Conservation (phyloP, 2,113 vertebrate species). For the Colaptes auratus region DNA sequence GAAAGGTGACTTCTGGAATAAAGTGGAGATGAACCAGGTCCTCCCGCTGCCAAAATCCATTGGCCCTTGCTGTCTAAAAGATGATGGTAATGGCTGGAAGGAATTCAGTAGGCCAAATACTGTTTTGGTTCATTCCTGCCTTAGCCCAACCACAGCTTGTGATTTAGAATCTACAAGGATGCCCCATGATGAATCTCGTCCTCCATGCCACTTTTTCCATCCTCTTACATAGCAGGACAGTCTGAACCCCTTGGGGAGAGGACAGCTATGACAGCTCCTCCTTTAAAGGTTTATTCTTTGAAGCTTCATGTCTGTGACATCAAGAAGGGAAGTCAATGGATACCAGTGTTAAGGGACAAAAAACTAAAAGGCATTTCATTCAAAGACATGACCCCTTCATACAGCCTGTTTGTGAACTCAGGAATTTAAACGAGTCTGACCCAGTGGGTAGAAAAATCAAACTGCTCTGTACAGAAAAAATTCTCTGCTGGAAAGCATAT, state of each 20-base stretch:
- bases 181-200: background rate
- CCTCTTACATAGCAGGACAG: background rate
- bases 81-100: background rate
- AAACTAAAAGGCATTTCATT: constrained; percentile 36
- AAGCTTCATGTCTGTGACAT: constrained; percentile 28
- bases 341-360: constrained; percentile 4
- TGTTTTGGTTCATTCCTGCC: background rate
- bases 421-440: constrained; percentile 55
- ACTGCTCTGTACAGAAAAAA: constrained; percentile 55
- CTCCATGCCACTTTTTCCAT: background rate
- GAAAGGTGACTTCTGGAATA: background rate
- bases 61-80: background rate
- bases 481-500: constrained; percentile 59
- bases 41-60: background rate
- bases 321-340: constrained; percentile 51
- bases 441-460: constrained; percentile 56
- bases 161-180: background rate
- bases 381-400: constrained; percentile 48
- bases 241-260: background rate
- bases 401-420: constrained; percentile 55
- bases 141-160: background rate
- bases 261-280: constrained; percentile 11
- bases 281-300: constrained; percentile 45
- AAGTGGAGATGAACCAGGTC: background rate
- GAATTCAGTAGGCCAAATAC: background rate